phyloP scores from a whole-genome alignment of 2,113 vertebrate genomes.

The Pogonocichla stellata region DNA sequence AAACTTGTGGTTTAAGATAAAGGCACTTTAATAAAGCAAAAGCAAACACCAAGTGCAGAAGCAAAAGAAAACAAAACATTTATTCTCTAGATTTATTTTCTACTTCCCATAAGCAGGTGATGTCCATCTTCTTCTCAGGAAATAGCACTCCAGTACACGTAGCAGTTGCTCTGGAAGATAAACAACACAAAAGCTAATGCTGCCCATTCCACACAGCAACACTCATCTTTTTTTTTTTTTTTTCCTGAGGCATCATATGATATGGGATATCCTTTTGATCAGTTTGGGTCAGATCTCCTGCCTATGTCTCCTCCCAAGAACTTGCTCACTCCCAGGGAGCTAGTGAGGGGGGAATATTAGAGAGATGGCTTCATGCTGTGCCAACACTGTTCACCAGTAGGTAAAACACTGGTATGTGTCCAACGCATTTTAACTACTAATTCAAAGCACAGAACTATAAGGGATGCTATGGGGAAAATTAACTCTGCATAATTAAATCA shows the following conservation, averaged over 20 bases:
- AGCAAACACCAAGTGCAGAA: background rate
- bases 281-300: background rate
- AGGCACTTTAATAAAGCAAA: background rate
- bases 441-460: rapidly evolving
- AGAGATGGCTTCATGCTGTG: background rate
- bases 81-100: background rate
- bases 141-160: rapidly evolving
- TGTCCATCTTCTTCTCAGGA: background rate
- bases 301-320: background rate
- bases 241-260: background rate
- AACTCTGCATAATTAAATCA: background rate
- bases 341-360: background rate
- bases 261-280: background rate
- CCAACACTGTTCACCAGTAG: background rate
- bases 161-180: background rate
- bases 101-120: background rate
- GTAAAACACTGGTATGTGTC: background rate
- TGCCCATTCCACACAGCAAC: background rate
- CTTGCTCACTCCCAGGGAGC: background rate
- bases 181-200: background rate
- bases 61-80: background rate
- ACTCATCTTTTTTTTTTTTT: background rate
- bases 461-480: background rate
- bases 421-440: background rate
- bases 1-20: background rate